Conservation (phyloP, 2,888 invertebrate genomes). For the Andricus curvator region DNA sequence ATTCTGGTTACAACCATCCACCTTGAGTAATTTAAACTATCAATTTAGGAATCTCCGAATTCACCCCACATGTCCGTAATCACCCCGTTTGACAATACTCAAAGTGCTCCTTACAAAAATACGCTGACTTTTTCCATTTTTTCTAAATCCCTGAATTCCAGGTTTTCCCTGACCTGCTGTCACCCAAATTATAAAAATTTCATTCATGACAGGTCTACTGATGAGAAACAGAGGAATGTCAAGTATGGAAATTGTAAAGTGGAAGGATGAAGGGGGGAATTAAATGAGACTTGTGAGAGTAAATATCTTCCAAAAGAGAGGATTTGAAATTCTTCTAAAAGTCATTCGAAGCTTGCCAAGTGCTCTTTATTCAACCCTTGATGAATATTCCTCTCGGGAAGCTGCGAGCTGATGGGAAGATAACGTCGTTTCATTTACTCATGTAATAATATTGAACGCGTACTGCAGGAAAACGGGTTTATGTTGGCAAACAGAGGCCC, state of each 20-base stretch:
- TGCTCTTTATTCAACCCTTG: conserved; percentile 34
- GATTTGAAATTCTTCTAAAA: background rate
- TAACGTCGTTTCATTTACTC: conserved; percentile 49
- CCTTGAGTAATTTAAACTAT: too few relatives aligned
- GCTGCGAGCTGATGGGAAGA: conserved; percentile 49
- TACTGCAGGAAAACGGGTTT: conserved; percentile 40
- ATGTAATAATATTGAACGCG: conserved; percentile 54
- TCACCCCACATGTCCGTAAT: too few relatives aligned
- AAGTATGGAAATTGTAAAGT: background rate
- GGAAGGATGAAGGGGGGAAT: background rate
- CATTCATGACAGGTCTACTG: background rate
- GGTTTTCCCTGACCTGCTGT: too few relatives aligned
- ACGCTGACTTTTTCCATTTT: too few relatives aligned
- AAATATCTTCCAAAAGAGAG: background rate
- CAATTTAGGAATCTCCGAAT: too few relatives aligned
- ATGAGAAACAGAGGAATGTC: background rate
- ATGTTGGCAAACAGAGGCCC: conserved; percentile 35
- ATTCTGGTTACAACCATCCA: too few relatives aligned
- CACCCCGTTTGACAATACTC: too few relatives aligned
- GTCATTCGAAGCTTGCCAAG: conserved; percentile 2
- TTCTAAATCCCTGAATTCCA: too few relatives aligned
- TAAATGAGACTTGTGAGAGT: background rate
- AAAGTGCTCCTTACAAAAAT: too few relatives aligned
- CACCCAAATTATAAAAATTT: too few relatives aligned
- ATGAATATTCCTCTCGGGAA: conserved; percentile 49